A percentile compares a stretch with the other conserved stretches of the same genome.
Conservation (phyloP, 2,113 vertebrate species). For the Vicugna pacos region DNA sequence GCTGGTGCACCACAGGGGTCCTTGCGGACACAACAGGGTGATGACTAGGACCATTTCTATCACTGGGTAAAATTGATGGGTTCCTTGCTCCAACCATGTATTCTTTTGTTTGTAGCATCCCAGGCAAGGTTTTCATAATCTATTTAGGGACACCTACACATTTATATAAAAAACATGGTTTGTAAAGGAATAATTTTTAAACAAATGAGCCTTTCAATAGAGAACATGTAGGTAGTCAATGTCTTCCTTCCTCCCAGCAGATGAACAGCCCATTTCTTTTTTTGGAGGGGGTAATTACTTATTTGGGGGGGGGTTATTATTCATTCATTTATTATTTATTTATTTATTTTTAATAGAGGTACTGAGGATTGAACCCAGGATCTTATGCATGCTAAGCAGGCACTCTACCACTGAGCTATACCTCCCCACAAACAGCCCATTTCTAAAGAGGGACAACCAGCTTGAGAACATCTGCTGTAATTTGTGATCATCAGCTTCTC, state of each 20-base stretch:
- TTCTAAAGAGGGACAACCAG: neutral
- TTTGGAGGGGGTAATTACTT: too few relatives aligned
- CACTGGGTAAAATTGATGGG: neutral
- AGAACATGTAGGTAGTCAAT: neutral
- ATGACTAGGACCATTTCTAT: neutral
- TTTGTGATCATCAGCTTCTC: neutral
- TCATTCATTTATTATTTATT: too few relatives aligned
- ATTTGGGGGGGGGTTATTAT: too few relatives aligned
- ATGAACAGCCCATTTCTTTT: neutral
- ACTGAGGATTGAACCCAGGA: too few relatives aligned
- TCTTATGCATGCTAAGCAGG: too few relatives aligned
- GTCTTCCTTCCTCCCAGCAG: neutral
- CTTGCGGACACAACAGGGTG: accelerated
- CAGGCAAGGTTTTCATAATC: neutral
- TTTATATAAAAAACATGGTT: neutral
- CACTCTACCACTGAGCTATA: too few relatives aligned
- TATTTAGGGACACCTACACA: neutral
- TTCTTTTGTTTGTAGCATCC: neutral
- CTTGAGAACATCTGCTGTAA: neutral
- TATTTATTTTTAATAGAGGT: too few relatives aligned
- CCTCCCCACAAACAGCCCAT: neutral
- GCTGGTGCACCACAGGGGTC: accelerated
- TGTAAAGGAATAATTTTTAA: neutral
- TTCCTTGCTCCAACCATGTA: neutral
- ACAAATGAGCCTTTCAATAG: neutral